Evolutionary conservation across 2,888 invertebrate species (phyloP), one percentile per base, ranked within the genome.

Genomic region (Leptothorax acervorum): DNA sequence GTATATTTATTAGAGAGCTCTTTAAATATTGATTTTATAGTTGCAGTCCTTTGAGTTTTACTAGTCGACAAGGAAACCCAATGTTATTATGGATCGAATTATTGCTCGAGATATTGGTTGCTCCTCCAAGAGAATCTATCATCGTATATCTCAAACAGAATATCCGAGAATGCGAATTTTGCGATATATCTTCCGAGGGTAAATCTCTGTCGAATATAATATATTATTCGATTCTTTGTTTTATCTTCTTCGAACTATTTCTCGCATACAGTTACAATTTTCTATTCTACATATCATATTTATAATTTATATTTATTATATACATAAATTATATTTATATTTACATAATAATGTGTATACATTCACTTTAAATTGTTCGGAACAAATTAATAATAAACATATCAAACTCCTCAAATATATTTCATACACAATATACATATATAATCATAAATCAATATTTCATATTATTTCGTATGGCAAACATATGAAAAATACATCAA

Each of bases 11-110:
- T 74, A 74, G 9, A 57, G 31, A 31, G 8, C 45, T 60, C 45
- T 42, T 60, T 74, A 74, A 31, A 74, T 74, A n/a, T 74, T 62
- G 74, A 45, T 45, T 60, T 3, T 60, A 23, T 23, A 31, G 8
- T 48, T 76, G 18, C 11, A 31, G 9, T 70, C 12, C 11, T 78
- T 78, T 71, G 55, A 78, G 71, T 71, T 42, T 55, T 55, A 55
- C 15, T 28, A 28, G 23, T 42, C 53, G 53, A 39, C 18, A 76
- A 42, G 12, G 4, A 76, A 63, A 18, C 18, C 51, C 51, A 28
- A 51, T 48, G n/a, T 70, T 70, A 35, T 63, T 51, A 65, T 35
- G 23, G 51, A 65, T 39, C 28, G 28, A 42, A 53, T 68, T 68
- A 68, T 78, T 78, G 12, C 53, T 55, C n/a, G 28, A 9, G 39